Evolutionary conservation across 1,140 invertebrate species (phyloP), one percentile per base, ranked within the genome.

Genomic region (Samia ricini): DNA sequence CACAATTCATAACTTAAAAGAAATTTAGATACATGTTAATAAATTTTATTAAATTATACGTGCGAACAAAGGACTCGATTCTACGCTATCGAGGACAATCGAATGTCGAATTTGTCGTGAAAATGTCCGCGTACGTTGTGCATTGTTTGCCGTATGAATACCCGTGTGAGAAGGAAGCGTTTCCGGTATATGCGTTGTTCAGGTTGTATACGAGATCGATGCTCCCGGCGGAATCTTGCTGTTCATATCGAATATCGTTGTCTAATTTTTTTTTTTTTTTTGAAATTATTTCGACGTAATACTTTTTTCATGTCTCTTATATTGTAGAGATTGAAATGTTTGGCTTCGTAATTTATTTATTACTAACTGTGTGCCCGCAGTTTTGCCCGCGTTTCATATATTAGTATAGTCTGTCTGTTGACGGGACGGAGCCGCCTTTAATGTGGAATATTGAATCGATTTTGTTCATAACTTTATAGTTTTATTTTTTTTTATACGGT

Each of bases 81-180:
- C 75, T 75, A 77, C 81, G 73, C 65, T 68, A 68, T 71, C 67
- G 58, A n/a, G n/a, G n/a, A 86, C 80, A 83, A 88, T 81, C 70
- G 76, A 55, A 80, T 65, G 72, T 81, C 83, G 81, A 88, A 88
- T 89, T 87, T 86, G 86, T 89, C 82, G 82, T 86, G 79, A 75
- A 76, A 81, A 76, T 78, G 71, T 70, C 63, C 58, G 64, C 75
- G 61, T 78, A 84, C 83, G 81, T 82, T 74, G n/a, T n/a, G 33
- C 33, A 15, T 42, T 42, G 33, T 42, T 66, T 63, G 26, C 24
- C 22, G 60, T 58, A 71, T 87, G 78, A 88, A 88, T 84, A 75
- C 68, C n/a, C 63, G 72, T 72, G 77, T 78, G 83, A 79, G 79
- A 87, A 87, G 86, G 84, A 89, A 87, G 77, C 74, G 68, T 74